Base-by-base conservation (phyloP, 2,888 invertebrate genomes). In the Ectobius pallidus region DNA sequence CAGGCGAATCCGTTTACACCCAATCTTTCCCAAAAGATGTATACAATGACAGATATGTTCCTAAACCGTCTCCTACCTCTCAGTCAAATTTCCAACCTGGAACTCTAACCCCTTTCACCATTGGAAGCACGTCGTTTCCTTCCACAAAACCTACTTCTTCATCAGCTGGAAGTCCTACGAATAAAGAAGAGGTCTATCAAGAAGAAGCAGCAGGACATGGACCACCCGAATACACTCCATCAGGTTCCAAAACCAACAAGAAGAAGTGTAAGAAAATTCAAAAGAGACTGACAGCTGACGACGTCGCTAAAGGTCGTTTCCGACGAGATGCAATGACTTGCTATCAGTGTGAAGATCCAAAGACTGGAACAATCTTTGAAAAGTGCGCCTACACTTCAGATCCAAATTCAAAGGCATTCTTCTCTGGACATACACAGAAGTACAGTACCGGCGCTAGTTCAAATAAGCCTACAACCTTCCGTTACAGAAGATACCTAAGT, bases 311-410 rank as follows among this genome's bases (percentile, higher is more conserved):
- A 16, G 78, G 79, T 1, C 73, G 78, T 27, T 77, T 78, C 30
- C 77, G 78, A 34, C 77, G 79, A n/a, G 78, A 83, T 73, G 82
- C 84, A 1, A 84, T 85, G 80, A 85, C 84, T 69, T 94, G 93
- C 80, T 88, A 73, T 55, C 44, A 70, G n/a, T 75, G 75, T 32
- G 73, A 75, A 22, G 72, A 93, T 79, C 87, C 90, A 0, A 89
- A 90, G 80, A 91, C 90, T 1, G 92, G 92, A 58, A 92, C 91
- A 30, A 90, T 90, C 74, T 93, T 89, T 76, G 94, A 94, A 81
- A 90, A 90, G 16, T 95, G 94, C 80, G 90, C 92, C 0, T 95
- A 93, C 81, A 90, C 90, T 11, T 89, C 90, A 1, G 88, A 90
- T 75, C 87, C 90, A 1, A 89, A 90, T 80, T 90, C 90, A 1